phyloP scores from a whole-genome alignment of 1,140 invertebrate species.

The Lamellibrachia luymesi region DNA sequence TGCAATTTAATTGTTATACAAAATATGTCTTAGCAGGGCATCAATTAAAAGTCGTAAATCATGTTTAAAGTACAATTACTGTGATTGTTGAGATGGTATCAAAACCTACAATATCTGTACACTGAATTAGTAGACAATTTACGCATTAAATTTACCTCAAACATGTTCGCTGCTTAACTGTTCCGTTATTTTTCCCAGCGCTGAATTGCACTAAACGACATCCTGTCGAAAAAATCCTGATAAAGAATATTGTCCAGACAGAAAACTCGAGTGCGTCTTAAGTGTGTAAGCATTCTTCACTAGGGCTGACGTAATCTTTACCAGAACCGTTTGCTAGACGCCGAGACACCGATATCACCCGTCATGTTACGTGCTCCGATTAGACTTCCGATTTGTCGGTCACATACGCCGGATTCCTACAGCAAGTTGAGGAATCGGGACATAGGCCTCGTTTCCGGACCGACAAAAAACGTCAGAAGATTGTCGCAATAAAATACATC shows the following conservation, averaged over 20 bases:
- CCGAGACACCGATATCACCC: not conserved
- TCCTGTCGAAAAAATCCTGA: not conserved
- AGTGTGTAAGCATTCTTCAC: not conserved
- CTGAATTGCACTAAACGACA: not conserved
- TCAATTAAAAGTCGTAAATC: not conserved
- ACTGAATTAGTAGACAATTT: not conserved
- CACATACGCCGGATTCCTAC: not conserved
- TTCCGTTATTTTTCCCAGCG: not conserved
- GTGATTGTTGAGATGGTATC: not conserved
- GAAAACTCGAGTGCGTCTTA: not conserved
- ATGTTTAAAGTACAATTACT: not conserved
- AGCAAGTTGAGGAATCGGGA: not conserved
- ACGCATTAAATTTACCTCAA: not conserved
- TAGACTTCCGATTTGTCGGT: not conserved
- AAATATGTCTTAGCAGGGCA: no score
- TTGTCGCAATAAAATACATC: not conserved
- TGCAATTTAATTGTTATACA: no score
- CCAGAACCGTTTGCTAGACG: not conserved
- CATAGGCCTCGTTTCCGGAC: not conserved
- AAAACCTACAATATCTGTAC: not conserved
- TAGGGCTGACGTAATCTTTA: not conserved
- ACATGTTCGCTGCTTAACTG: not conserved
- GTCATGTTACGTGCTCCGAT: not conserved
- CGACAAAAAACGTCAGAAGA: not conserved
- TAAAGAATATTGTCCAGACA: not conserved